Evolutionary conservation across 1,140 invertebrate genomes (phyloP).

Genomic region (Drosophila leontia): DNA sequence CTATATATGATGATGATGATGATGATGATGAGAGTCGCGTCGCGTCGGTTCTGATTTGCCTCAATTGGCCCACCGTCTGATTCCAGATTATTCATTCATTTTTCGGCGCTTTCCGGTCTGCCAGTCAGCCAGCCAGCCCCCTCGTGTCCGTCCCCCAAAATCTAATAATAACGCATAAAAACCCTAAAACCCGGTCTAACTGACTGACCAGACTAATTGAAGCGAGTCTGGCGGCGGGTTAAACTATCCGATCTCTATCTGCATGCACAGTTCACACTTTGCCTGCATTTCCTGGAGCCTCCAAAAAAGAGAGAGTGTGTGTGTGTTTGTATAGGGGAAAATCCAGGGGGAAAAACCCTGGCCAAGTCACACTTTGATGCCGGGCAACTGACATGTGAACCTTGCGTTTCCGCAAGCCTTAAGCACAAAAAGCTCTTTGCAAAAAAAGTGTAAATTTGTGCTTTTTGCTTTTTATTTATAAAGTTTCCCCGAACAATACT

Average conservation of each 20-base stretch:
- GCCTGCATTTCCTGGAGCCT: constrained; percentile 69
- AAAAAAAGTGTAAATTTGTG: constrained; percentile 53
- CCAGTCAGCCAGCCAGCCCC: constrained; percentile 22
- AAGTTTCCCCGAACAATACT: constrained; percentile 20
- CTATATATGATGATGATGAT: constrained; percentile 31
- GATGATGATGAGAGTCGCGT: constrained; percentile 47
- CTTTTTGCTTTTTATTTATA: constrained; percentile 41
- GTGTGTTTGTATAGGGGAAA: not conserved
- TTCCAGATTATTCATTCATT: constrained; percentile 63
- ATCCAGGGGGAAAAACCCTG: constrained; percentile 28
- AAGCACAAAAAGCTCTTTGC: constrained; percentile 9
- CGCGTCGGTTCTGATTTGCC: constrained; percentile 79
- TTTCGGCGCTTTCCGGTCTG: constrained; percentile 77
- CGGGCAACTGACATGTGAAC: constrained; percentile 72
- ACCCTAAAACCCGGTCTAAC: constrained; percentile 28
- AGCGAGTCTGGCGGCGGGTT: constrained; percentile 66
- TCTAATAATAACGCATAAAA: constrained; percentile 47
- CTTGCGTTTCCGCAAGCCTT: constrained; percentile 67
- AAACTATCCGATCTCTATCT: constrained; percentile 66
- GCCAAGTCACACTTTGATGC: constrained; percentile 56
- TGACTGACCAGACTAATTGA: constrained; percentile 78
- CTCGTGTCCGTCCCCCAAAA: constrained; percentile 29
- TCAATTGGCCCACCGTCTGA: constrained; percentile 74
- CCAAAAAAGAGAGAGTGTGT: constrained; percentile 1
- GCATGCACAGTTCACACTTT: constrained; percentile 83